Conservation (phyloP, 2,113 vertebrate genomes). For the Rhabdornis inornatus region DNA sequence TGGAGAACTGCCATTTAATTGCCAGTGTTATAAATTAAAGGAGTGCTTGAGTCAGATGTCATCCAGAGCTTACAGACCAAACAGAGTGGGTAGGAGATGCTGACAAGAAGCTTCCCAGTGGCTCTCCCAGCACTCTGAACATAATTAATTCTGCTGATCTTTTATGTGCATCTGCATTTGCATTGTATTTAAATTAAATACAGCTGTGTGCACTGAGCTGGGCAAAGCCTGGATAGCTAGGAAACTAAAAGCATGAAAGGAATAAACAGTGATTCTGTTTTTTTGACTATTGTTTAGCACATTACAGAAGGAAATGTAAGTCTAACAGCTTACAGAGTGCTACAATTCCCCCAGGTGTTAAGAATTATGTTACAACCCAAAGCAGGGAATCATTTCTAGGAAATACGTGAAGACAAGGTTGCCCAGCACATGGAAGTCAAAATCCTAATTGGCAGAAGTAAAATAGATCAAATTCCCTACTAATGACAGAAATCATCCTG, state of each 20-base stretch:
- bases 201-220: slow-evolving; percentile 21
- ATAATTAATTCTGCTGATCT: slow-evolving; percentile 55
- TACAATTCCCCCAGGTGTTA: slow-evolving; percentile 9
- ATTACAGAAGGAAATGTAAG: slow-evolving; percentile 6
- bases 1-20: slow-evolving; percentile 64
- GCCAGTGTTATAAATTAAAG: slow-evolving; percentile 58
- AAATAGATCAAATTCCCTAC: not conserved
- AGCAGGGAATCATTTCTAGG: slow-evolving; percentile 22
- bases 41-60: slow-evolving; percentile 35
- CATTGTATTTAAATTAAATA: slow-evolving; percentile 45
- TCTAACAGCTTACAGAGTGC: slow-evolving; percentile 6
- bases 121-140: not conserved
- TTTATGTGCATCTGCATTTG: slow-evolving; percentile 34
- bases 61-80: slow-evolving; percentile 9
- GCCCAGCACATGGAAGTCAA: not conserved
- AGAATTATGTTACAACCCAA: not conserved
- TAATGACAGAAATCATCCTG: not conserved
- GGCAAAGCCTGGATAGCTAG: not conserved
- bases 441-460: slow-evolving; percentile 18
- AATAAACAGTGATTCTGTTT: not conserved
- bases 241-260: not conserved
- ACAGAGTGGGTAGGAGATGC: slow-evolving; percentile 14
- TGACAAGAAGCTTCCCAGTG: slow-evolving; percentile 13
- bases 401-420: not conserved
- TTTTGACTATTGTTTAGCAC: slow-evolving; percentile 20